Base-by-base conservation (phyloP, 2,888 invertebrate genomes). In the Pecten maximus region DNA sequence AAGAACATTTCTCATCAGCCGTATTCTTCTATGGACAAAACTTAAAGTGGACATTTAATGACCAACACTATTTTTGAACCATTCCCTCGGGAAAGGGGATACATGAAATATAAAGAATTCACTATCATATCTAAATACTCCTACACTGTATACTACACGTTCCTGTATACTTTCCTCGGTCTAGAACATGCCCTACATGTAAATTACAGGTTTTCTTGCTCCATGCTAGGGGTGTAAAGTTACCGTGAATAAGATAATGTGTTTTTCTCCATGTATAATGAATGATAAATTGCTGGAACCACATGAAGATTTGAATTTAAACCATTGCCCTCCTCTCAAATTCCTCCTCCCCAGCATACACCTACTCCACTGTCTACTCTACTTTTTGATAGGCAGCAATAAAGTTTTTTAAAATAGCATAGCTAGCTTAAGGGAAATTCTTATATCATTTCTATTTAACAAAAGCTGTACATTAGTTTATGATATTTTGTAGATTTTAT, bases 251-350 rank as follows among this genome's bases (percentile, higher is more conserved):
- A 74, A 74, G 74, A 74, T 74, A 74, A 74, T 74, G 35, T 28
- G 35, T 74, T 74, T 35, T 28, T 6, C 74, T 74, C 74, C 0
- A 16, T 16, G 10, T 28, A 74, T 35, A 74, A 35, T 28, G n/a
- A 74, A 74, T 74, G 74, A 74, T 74, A 74, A 28, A 74, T 74
- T 19, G 6, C 74, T 74, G 28, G 28, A 35, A 28, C 35, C 28
- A 28, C 74, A 35, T 74, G 74, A 35, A 74, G 74, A 74, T 74
- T 74, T 74, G 74, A 74, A 74, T 74, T 74, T 74, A 35, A 74
- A 74, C 74, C 74, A 35, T 16, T 60, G 60, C 60, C 60, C 74
- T 74, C 74, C 74, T 74, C 74, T 74, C 74, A 74, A 74, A 74
- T 74, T 74, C 74, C 74, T 74, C 74, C 74, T 35, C 74, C 74